Conservation (phyloP, 2,797 vertebrate species). For the Limnodromus scolopaceus region DNA sequence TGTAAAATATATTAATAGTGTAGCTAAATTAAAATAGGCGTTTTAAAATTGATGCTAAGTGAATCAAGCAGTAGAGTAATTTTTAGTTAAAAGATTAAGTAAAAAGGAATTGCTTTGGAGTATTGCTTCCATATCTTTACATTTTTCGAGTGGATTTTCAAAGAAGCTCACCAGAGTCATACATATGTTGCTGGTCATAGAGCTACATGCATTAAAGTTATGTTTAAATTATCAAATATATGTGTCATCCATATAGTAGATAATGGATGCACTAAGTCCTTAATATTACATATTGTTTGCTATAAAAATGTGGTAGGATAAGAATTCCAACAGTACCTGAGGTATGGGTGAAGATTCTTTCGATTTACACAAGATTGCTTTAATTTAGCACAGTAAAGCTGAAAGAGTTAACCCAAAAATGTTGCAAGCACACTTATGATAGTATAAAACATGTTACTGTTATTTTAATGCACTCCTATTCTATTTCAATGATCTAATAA, state of each 20-base stretch:
- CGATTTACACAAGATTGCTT: slow-evolving; percentile 46
- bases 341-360: slow-evolving; percentile 7
- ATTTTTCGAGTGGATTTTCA: slow-evolving; percentile 1
- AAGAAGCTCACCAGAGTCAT: neutral
- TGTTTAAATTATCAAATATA: neutral
- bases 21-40: neutral
- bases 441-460: slow-evolving; percentile 39
- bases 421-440: slow-evolving; percentile 7
- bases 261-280: slow-evolving; percentile 7
- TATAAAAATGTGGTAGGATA: slow-evolving; percentile 11
- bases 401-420: slow-evolving; percentile 60
- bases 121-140: neutral
- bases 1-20: neutral
- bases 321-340: slow-evolving; percentile 47
- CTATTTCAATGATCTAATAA: slow-evolving; percentile 31
- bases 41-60: neutral
- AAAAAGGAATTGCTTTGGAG: slow-evolving; percentile 7
- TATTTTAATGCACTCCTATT: slow-evolving; percentile 31
- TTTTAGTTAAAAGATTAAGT: slow-evolving; percentile 18
- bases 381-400: slow-evolving; percentile 35
- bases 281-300: neutral
- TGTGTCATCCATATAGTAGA: neutral
- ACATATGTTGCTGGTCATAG: neutral
- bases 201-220: neutral
- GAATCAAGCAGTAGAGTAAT: neutral